A percentile compares a stretch with the other conserved stretches of the same genome.
Evolutionary conservation across 2,797 vertebrate species (phyloP).

Genomic region (Leuciscus waleckii): DNA sequence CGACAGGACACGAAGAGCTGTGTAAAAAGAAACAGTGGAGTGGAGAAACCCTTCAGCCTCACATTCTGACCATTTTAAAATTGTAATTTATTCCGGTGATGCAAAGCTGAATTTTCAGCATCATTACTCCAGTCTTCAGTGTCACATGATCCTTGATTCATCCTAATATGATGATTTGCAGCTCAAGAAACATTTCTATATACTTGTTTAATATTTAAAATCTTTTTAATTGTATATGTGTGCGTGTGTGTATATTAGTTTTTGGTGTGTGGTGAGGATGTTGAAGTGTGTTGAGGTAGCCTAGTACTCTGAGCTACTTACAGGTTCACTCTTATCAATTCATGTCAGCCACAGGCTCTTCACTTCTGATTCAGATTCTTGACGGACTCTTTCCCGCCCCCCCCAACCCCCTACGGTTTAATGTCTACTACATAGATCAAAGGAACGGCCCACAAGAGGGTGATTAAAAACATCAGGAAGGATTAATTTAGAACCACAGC

Average conservation of each 20-base stretch:
- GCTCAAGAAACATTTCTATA: background rate
- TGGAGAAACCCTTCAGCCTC: slow-evolving; percentile 46
- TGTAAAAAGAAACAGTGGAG: slow-evolving; percentile 62
- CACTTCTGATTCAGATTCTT: slow-evolving; percentile 7
- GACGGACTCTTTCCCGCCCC: slow-evolving; percentile 16
- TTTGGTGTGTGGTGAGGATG: background rate
- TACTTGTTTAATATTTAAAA: too few relatives aligned
- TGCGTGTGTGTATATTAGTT: too few relatives aligned
- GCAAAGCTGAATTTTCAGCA: background rate
- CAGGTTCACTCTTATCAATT: background rate
- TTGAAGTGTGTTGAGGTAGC: background rate
- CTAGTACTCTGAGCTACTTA: background rate
- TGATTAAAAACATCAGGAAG: slow-evolving; percentile 75
- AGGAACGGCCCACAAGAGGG: slow-evolving; percentile 70
- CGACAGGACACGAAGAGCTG: slow-evolving; percentile 66
- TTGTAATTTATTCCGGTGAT: too few relatives aligned
- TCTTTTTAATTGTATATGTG: too few relatives aligned
- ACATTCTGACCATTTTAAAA: background rate
- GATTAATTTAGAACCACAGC: slow-evolving; percentile 71
- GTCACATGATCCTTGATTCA: background rate
- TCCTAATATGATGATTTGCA: background rate
- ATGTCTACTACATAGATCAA: slow-evolving; percentile 74
- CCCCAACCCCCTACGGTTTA: slow-evolving; percentile 58
- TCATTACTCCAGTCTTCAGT: background rate
- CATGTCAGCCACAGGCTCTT: background rate